These are phyloP conservation scores for Pseudomugil gertrudae DNA, from an alignment of 2,797 vertebrate species.

Conservation along the genomic window DNA sequence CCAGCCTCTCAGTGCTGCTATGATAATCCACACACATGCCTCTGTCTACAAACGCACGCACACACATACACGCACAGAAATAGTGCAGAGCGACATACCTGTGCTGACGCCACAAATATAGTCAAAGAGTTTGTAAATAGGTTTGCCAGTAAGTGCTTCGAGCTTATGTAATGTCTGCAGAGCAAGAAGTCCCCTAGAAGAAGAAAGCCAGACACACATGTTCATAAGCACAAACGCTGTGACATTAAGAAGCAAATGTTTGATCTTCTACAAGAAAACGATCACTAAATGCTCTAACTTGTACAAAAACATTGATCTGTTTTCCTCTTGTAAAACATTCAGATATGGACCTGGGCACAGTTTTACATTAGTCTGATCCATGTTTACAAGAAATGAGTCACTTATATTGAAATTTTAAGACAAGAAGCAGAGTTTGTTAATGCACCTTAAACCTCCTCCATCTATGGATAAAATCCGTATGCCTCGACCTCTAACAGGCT, in stretches of 20 bases:
- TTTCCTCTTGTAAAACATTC: constrained; percentile 3
- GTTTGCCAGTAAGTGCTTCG: constrained; percentile 91
- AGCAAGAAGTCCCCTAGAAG: constrained; percentile 91
- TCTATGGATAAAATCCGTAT: constrained; percentile 92
- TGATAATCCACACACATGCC: constrained; percentile 48
- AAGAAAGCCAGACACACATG: constrained; percentile 16
- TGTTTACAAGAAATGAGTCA: constrained; percentile 2
- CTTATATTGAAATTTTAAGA: neutral
- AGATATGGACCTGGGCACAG: neutral
- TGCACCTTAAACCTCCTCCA: constrained; percentile 94
- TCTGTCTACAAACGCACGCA: constrained; percentile 1
- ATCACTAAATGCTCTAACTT: neutral
- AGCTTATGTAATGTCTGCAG: constrained; percentile 93
- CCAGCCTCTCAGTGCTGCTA: constrained; percentile 24
- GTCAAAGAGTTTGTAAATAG: constrained; percentile 93
- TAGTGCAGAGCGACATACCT: constrained; percentile 80
- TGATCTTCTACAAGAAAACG: neutral
- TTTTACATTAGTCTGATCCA: constrained; percentile 3
- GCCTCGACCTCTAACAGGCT: constrained; percentile 91
- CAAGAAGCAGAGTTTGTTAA: neutral
- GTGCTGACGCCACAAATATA: constrained; percentile 98
- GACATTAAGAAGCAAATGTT: neutral
- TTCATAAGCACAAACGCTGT: neutral
- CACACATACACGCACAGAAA: constrained; percentile 22
- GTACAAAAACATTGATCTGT: neutral